These are phyloP conservation scores for Tubiluchus corallicola DNA, from an alignment of 2,888 invertebrate species.

Conservation along the genomic window DNA sequence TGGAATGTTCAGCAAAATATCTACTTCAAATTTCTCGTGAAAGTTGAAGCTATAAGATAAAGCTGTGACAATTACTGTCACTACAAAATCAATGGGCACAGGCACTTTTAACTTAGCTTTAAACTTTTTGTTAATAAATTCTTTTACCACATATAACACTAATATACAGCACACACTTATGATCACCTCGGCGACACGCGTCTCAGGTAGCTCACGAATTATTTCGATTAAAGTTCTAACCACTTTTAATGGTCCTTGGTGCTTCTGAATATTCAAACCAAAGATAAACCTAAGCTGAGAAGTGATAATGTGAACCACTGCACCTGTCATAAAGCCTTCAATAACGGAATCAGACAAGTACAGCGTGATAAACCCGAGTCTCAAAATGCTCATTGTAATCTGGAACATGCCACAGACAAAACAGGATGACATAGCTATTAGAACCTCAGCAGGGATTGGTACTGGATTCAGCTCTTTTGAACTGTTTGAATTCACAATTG, in stretches of 20 bases:
- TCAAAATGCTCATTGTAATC: conserved; percentile 54
- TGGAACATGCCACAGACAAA: no score
- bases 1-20: no score
- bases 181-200: conserved; percentile 13
- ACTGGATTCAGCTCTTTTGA: no score
- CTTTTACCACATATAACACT: conserved; percentile 25
- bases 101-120: conserved; percentile 28
- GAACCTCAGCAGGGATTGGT: no score
- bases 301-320: conserved; percentile 64
- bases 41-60: no score
- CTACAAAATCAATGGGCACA: conserved; percentile 26
- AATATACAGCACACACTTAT: conserved; percentile 18
- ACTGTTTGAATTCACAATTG: no score
- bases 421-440: no score
- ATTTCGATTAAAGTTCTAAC: no score
- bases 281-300: conserved; percentile 43
- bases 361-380: conserved; percentile 52
- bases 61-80: no score
- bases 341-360: conserved; percentile 61
- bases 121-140: conserved; percentile 30
- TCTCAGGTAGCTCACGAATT: no score
- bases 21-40: no score
- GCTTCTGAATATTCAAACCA: conserved; percentile 27
- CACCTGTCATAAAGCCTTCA: conserved; percentile 70
- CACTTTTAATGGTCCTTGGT: conserved; percentile 37